A percentile compares a stretch with the other conserved stretches of the same genome.
phyloP scores from a whole-genome alignment of 2,113 vertebrate genomes.

The Cyanistes caeruleus region DNA sequence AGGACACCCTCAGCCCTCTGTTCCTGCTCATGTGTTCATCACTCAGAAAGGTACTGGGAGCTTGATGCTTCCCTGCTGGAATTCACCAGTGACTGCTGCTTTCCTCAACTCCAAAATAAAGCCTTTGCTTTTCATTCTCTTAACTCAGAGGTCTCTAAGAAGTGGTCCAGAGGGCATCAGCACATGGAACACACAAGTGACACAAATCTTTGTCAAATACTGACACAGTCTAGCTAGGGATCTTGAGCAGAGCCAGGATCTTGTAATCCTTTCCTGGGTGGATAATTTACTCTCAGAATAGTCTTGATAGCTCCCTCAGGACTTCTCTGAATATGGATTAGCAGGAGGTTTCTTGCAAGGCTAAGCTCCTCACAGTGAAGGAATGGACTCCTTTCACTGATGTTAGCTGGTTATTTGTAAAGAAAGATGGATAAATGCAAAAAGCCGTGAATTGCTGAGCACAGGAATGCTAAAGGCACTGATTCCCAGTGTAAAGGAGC shows the following conservation, averaged over 20 bases:
- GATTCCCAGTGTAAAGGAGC: not conserved
- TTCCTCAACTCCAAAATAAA: not conserved
- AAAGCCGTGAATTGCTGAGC: not conserved
- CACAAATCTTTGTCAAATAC: not conserved
- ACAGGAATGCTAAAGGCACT: not conserved
- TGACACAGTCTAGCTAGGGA: not conserved
- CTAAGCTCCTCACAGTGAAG: not conserved
- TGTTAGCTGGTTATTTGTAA: not conserved
- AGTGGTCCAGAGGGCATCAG: not conserved
- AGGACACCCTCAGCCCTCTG: not conserved
- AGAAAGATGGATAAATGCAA: not conserved
- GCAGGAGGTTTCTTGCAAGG: not conserved
- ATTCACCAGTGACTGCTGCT: not conserved
- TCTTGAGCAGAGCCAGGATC: not conserved
- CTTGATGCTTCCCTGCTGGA: not conserved
- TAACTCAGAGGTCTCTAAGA: not conserved
- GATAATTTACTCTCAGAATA: constrained; percentile 11
- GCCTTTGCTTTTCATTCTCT: not conserved
- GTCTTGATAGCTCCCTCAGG: not conserved
- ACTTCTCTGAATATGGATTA: not conserved
- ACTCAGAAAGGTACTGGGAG: not conserved
- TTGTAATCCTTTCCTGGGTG: not conserved
- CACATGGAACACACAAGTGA: not conserved
- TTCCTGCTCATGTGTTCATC: not conserved
- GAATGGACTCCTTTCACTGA: not conserved